phyloP scores from a whole-genome alignment of 2,888 invertebrate genomes.

The Phyto melanocephala region DNA sequence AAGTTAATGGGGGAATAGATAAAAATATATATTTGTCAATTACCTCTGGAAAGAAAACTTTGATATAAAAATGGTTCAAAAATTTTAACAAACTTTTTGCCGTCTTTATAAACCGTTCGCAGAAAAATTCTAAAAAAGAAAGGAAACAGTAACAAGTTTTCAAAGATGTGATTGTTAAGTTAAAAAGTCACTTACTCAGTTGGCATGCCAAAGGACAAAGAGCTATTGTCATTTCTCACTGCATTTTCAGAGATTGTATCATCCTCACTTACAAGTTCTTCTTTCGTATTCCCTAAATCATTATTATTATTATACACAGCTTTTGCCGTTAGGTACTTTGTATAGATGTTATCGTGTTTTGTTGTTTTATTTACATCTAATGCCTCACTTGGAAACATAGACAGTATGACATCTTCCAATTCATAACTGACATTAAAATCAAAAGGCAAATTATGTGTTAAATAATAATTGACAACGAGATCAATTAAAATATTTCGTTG shows the following conservation, averaged over 20 bases:
- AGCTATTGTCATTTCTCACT: background rate
- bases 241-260: background rate
- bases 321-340: slow-evolving; percentile 24
- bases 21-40: too few relatives aligned
- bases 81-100: slow-evolving; percentile 20
- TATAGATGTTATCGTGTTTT: slow-evolving; percentile 19
- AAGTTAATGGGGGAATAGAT: too few relatives aligned
- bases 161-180: background rate
- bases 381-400: slow-evolving; percentile 32
- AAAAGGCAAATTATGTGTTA: background rate
- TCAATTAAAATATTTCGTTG: slow-evolving; percentile 28
- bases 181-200: background rate
- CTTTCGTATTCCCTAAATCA: background rate
- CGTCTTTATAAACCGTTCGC: slow-evolving; percentile 17
- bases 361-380: slow-evolving; percentile 17
- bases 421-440: slow-evolving; percentile 22
- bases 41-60: slow-evolving; percentile 30
- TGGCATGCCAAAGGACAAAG: background rate
- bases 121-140: slow-evolving; percentile 32
- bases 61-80: background rate
- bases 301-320: background rate
- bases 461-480: slow-evolving; percentile 18
- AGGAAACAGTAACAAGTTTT: background rate
- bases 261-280: background rate
- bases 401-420: slow-evolving; percentile 23